phyloP scores from a whole-genome alignment of 1,140 invertebrate genomes.

The Trachymyrmex cornetzi region DNA sequence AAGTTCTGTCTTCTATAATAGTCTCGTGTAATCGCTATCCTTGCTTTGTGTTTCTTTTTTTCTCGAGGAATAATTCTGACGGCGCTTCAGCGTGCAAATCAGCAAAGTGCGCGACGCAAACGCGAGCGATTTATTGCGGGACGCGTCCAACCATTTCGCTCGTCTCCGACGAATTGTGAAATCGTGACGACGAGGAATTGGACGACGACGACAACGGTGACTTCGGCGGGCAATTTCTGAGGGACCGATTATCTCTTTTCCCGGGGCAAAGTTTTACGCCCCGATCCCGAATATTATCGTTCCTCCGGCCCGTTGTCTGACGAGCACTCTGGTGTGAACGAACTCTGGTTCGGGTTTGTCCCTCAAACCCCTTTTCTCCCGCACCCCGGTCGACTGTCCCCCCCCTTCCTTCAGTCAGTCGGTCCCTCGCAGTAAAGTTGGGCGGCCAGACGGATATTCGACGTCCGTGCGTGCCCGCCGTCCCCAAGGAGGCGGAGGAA shows the following conservation, averaged over 20 bases:
- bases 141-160: conserved; percentile 2
- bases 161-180: conserved; percentile 27
- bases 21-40: background rate
- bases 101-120: conserved; percentile 29
- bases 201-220: conserved; percentile 55
- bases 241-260: conserved; percentile 75
- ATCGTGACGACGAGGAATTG: conserved; percentile 49
- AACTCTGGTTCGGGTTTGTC: conserved; percentile 77
- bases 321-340: conserved; percentile 80
- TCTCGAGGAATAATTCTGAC: conserved; percentile 12
- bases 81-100: conserved; percentile 51
- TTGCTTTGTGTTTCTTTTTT: background rate
- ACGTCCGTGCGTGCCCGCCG: conserved; percentile 77
- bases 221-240: conserved; percentile 68
- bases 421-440: conserved; percentile 75
- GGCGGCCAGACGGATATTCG: conserved; percentile 81
- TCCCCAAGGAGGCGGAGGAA: conserved; percentile 63
- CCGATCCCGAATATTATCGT: conserved; percentile 78
- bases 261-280: conserved; percentile 74
- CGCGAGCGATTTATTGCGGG: conserved; percentile 28
- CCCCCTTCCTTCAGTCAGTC: conserved; percentile 67
- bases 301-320: conserved; percentile 69
- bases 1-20: background rate
- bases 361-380: conserved; percentile 19
- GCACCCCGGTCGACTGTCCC: conserved; percentile 35